A percentile compares a stretch with the other conserved stretches of the same genome.
Evolutionary conservation across 2,888 invertebrate species (phyloP).

Genomic region (Lasioglossum zephyrum): DNA sequence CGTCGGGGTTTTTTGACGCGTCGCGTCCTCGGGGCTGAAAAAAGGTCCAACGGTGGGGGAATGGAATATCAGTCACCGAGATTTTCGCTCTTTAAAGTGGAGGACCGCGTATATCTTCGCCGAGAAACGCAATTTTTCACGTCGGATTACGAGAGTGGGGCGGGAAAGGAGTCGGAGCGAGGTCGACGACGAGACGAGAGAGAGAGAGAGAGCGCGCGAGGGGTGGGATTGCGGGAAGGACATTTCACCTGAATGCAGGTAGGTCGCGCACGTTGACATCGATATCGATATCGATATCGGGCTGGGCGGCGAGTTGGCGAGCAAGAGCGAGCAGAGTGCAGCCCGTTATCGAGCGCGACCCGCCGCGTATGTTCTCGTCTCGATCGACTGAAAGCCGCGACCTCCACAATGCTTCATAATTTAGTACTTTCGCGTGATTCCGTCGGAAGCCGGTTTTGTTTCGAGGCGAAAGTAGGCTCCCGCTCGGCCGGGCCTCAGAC

Average conservation of each 20-base stretch:
- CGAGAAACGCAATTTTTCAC: conserved; percentile 77
- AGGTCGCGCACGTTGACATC: conserved; percentile 66
- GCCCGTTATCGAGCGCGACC: conserved; percentile 48
- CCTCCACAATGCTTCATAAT: conserved; percentile 61
- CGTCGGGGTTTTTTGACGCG: conserved; percentile 40
- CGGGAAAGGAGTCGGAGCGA: conserved; percentile 17
- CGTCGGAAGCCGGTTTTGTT: conserved; percentile 24
- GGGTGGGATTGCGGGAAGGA: conserved; percentile 39
- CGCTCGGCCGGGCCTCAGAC: background rate
- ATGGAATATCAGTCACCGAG: conserved; percentile 67
- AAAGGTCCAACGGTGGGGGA: conserved; percentile 18
- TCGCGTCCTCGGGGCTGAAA: conserved; percentile 2
- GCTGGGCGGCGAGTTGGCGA: conserved; percentile 19
- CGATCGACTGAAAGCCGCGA: conserved; percentile 18
- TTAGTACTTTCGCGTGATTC: conserved; percentile 45
- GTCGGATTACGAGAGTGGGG: conserved; percentile 70
- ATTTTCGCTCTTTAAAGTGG: conserved; percentile 68
- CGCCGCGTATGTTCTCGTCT: conserved; percentile 22
- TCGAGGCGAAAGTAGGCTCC: conserved; percentile 31
- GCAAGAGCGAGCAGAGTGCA: background rate
- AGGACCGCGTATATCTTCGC: conserved; percentile 58
- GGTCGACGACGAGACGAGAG: background rate
- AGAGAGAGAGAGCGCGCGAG: background rate
- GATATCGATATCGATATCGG: conserved; percentile 73
- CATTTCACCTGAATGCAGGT: conserved; percentile 60